phyloP scores from a whole-genome alignment of 2,888 invertebrate genomes.

The Cephus runcator region DNA sequence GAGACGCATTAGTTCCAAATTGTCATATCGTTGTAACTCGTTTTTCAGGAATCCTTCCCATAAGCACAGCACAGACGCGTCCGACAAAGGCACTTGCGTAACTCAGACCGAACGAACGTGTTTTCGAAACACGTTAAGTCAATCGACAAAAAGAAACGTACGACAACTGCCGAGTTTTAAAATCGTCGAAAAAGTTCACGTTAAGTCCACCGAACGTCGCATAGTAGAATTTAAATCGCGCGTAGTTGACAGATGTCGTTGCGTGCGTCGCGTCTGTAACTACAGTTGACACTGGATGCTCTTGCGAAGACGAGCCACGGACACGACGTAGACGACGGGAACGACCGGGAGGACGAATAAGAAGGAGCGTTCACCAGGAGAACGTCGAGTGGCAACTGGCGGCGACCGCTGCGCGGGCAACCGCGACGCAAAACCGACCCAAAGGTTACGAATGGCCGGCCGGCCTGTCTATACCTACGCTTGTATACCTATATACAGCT shows the following conservation, averaged over 20 bases:
- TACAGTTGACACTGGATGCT: neutral
- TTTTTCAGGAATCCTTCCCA: neutral
- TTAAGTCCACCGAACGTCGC: neutral
- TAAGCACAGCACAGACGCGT: neutral
- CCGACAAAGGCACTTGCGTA: neutral
- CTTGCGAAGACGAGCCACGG: neutral
- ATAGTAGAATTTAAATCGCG: neutral
- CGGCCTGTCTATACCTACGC: constrained; percentile 23
- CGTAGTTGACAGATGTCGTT: neutral
- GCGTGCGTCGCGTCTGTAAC: neutral
- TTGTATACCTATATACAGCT: constrained; percentile 26
- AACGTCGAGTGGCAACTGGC: constrained; percentile 37
- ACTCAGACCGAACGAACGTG: neutral
- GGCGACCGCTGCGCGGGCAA: constrained; percentile 23
- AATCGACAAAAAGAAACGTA: neutral
- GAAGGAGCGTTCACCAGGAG: constrained; percentile 36
- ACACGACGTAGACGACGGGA: neutral
- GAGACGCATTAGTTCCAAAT: neutral
- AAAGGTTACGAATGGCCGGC: constrained; percentile 41
- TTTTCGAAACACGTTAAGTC: neutral
- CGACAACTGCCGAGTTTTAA: neutral
- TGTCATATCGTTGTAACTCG: too few relatives aligned
- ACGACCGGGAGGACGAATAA: neutral
- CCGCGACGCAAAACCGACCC: constrained; percentile 40
- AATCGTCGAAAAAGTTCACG: neutral